phyloP scores from a whole-genome alignment of 2,113 vertebrate genomes.

The Myocastor coypus region DNA sequence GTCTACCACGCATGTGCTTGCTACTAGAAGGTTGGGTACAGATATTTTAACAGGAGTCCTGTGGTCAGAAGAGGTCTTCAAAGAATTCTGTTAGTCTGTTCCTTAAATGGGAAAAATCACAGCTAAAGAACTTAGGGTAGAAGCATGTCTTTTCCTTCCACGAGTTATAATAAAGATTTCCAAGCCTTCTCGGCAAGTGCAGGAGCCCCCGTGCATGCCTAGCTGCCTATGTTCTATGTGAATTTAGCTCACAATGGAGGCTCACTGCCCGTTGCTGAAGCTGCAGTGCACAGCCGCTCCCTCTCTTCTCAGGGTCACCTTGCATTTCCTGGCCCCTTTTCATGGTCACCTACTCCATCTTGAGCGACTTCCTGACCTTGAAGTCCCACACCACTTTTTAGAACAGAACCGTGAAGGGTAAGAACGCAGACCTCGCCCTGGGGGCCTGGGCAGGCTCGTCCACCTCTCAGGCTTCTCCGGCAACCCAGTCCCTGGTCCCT shows the following conservation, averaged over 20 bases:
- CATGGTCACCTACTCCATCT: conserved; percentile 21
- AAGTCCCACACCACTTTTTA: not conserved
- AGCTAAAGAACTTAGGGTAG: conserved; percentile 39
- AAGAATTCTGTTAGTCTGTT: not conserved
- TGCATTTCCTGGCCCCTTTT: not conserved
- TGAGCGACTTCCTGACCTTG: not conserved
- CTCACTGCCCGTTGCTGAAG: conserved; percentile 27
- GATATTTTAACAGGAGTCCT: not conserved
- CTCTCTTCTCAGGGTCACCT: conserved; percentile 34
- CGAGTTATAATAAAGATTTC: conserved; percentile 9
- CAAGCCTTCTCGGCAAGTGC: conserved; percentile 32
- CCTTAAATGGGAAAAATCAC: conserved; percentile 22
- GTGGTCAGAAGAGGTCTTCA: not conserved
- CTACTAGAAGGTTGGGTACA: not conserved
- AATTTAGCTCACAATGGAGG: conserved; percentile 40
- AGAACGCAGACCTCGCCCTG: not conserved
- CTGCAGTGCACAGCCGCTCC: conserved; percentile 4
- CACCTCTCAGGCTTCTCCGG: not conserved
- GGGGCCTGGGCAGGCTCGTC: not conserved
- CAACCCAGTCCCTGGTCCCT: not conserved
- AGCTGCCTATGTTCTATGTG: conserved; percentile 2
- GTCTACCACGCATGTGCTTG: not conserved
- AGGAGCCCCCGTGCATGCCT: not conserved
- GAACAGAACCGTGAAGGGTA: not conserved
- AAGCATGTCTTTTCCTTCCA: conserved; percentile 6